Base-by-base conservation (phyloP, 1,140 invertebrate species). In the Drosophila repletoides region DNA sequence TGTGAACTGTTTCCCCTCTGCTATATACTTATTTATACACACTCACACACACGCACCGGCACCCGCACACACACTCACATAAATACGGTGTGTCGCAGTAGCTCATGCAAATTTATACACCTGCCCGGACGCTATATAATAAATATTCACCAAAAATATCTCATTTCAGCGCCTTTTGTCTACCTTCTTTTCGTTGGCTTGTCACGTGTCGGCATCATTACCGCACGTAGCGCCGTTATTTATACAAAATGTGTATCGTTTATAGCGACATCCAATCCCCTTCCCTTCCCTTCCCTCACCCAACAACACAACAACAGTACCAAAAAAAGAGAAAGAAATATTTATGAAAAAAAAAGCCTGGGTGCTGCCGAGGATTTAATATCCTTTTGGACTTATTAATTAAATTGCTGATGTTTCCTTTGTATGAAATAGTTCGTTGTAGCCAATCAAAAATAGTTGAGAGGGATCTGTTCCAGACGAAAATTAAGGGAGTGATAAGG, bases 131-230 rank as follows among this genome's bases (percentile, higher is more conserved):
- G 74, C 79, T 55, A 84, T 55, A 84, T 84, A 73, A 84, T 84
- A 84, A 84, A 84, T 84, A 84, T 79, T 71, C 70, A 51, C 65
- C 58, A 84, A 79, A 84, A 72, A 84, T 80, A 80, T 83, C 79
- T 83, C 65, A 81, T 83, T 79, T 83, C 79, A 84, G 70, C 79
- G 80, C 74, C 79, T 83, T 83, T 83, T 79, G 69, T 73, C 75
- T 79, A 79, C 73, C 34, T 53, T 33, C 40, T 48, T 74, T 61
- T 60, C 26, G 48, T 43, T 71, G 64, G 56, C 70, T 74, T 83
- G 79, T 84, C 79, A 84, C 79, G 79, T 84, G 79, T 86, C 80
- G 80, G 66, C 79, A 84, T 84, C 79, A 84, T 84, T 84, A 84
- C 79, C 71, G 72, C 79, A 84, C 79, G 79, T 84, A 86, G 70